A percentile compares a stretch with the other conserved stretches of the same genome.
phyloP scores from a whole-genome alignment of 2,113 vertebrate genomes.

The Pogonocichla stellata region DNA sequence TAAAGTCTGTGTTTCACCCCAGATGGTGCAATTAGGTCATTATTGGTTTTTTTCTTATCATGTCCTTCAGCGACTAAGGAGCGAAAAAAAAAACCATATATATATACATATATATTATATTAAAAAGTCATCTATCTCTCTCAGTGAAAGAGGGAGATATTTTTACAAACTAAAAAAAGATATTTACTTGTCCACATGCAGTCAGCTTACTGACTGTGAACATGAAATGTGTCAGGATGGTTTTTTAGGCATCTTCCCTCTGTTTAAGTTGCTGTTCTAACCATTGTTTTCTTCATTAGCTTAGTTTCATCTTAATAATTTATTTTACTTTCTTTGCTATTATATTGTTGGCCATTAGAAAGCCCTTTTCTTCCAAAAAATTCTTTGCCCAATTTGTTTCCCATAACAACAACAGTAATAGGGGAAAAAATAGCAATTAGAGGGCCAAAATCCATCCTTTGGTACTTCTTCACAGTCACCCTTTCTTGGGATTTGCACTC shows the following conservation, averaged over 20 bases:
- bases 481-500: background rate
- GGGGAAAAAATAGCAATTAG: background rate
- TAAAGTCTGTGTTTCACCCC: background rate
- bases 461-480: background rate
- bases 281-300: background rate
- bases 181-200: background rate
- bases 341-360: conserved; percentile 6
- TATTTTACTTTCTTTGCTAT: background rate
- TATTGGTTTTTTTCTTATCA: background rate
- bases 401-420: conserved; percentile 12
- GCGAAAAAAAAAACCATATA: background rate
- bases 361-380: background rate
- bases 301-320: background rate
- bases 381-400: conserved; percentile 12
- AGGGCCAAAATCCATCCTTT: background rate
- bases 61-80: background rate
- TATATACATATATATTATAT: too few relatives aligned
- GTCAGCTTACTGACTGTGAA: background rate
- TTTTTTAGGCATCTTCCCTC: background rate
- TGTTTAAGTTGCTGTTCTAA: background rate
- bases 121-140: background rate
- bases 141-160: background rate
- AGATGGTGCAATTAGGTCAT: background rate
- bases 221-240: background rate
- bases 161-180: background rate